Base-by-base conservation (phyloP, 2,797 vertebrate species). In the Etheostoma nigrum region DNA sequence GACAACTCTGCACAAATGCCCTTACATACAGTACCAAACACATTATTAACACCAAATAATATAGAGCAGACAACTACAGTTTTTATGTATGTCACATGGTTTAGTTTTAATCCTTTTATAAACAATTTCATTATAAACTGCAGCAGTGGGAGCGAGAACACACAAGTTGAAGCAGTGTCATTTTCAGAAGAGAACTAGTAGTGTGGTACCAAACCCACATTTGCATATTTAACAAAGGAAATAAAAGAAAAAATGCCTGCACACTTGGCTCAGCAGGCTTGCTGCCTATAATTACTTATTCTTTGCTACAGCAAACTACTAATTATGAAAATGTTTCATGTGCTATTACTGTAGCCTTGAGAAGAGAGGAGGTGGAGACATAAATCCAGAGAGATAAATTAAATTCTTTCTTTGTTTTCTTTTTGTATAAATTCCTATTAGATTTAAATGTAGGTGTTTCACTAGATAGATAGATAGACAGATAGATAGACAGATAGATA, bases 281-380 rank as follows among this genome's bases (percentile, higher is more conserved):
- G 23, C 76, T 61, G 65, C 47, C 67, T 83, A 55, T 84, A 89
- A 86, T 90, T 85, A 84, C 72, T 65, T 64, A 48, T 53, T 60
- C 44, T 83, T 78, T 74, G 27, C 83, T 82, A 60, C 15, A 69
- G 72, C 48, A 84, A 84, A 84, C 83, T 74, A 52, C 74, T 85
- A 81, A 90, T 91, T 90, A 89, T 54, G 59, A 81, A 69, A 52
- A 77, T 82, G 72, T 76, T 84, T 76, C 30, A 83, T 88, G 67
- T 84, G 74, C 78, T 53, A 67, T 82, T 82, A 86, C 58, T 83
- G 70, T 67, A 54, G 45, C 60, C 30, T 0, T 30, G 64, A 74
- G 62, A 78, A 42, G 42, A 71, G 72, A 65, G 45, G n/a, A 66
- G 66, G 33, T 66, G 53, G 25, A 44, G 54, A 52, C 30, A 51